These are phyloP conservation scores for Percopsis omiscomaycus DNA, from an alignment of 2,797 vertebrate species.

Conservation along the genomic window DNA sequence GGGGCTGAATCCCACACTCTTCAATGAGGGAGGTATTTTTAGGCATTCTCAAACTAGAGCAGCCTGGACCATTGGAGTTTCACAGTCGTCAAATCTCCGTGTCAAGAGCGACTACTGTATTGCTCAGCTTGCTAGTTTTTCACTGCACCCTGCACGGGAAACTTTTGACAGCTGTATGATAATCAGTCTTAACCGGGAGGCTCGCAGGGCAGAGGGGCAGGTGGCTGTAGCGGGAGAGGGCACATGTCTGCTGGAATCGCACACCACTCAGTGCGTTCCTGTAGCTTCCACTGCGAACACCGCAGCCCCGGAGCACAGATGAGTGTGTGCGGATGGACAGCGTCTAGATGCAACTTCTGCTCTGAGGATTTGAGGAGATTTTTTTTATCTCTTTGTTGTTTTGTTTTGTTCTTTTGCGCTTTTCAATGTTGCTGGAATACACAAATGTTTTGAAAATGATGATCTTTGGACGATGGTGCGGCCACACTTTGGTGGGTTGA, in stretches of 20 bases:
- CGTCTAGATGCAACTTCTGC: not conserved
- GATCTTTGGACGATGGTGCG: conserved; percentile 77
- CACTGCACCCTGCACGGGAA: conserved; percentile 9
- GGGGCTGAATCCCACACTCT: conserved; percentile 26
- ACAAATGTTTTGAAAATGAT: conserved; percentile 77
- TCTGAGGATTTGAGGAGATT: not conserved
- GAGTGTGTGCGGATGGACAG: not conserved
- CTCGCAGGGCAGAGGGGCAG: conserved; percentile 50
- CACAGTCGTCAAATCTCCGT: conserved; percentile 30
- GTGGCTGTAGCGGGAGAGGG: conserved; percentile 55
- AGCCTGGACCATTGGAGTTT: conserved; percentile 20
- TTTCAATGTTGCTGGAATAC: conserved; percentile 61
- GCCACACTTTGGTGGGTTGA: conserved; percentile 81
- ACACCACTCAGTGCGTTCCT: conserved; percentile 7
- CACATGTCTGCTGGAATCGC: conserved; percentile 53
- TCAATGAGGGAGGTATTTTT: conserved; percentile 28
- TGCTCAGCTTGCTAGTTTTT: conserved; percentile 14
- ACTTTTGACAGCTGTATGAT: conserved; percentile 82
- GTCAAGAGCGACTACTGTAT: conserved; percentile 23
- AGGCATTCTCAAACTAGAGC: conserved; percentile 27
- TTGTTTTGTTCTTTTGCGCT: conserved; percentile 7
- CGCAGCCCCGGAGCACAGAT: not conserved
- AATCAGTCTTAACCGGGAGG: conserved; percentile 71
- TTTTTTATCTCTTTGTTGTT: not conserved
- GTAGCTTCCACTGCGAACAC: conserved; percentile 5